Evolutionary conservation across 1,140 invertebrate genomes (phyloP).

Genomic region (Drosophila leontia): DNA sequence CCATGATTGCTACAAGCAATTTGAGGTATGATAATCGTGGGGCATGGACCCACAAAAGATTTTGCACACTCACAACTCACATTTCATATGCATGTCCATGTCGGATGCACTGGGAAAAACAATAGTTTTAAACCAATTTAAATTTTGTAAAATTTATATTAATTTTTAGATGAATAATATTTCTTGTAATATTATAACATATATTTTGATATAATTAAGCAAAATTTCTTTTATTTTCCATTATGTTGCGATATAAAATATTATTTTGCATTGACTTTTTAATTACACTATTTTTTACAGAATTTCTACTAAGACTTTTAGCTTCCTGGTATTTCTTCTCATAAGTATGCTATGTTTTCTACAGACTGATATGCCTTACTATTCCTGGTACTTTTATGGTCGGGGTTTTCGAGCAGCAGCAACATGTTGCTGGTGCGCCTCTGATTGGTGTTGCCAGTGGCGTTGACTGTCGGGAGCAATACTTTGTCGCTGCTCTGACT

Average conservation of each 20-base stretch:
- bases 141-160: not conserved
- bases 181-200: not conserved
- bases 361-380: not conserved
- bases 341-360: not conserved
- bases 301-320: not conserved
- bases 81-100: conserved; percentile 28
- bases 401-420: conserved; percentile 45
- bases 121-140: not conserved
- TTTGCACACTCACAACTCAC: conserved; percentile 37
- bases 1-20: conserved; percentile 79
- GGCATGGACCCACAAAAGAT: conserved; percentile 45
- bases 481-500: conserved; percentile 67
- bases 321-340: not conserved
- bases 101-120: not conserved
- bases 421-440: conserved; percentile 22
- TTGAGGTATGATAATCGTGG: conserved; percentile 79
- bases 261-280: not conserved
- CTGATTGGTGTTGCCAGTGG: conserved; percentile 32
- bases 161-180: not conserved
- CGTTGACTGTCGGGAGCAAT: conserved; percentile 56
- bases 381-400: not conserved
- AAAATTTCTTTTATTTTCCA: too few species aligned
- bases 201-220: too few species aligned
- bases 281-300: not conserved
- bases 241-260: not conserved